Evolutionary conservation across 1,140 invertebrate species (phyloP).

Genomic region (Tetramorium parvispinum): DNA sequence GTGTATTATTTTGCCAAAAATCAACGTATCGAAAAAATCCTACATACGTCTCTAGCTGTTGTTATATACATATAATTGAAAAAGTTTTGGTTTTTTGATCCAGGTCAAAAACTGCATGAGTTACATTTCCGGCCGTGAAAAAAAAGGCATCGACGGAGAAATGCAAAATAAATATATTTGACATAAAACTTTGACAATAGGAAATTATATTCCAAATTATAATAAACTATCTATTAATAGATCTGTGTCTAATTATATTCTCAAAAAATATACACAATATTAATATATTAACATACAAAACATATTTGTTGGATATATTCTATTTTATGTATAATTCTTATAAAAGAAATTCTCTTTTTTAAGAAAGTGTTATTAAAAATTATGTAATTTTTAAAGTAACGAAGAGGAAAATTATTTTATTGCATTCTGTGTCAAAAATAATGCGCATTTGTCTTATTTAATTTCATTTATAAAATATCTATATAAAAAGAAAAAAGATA

Average conservation of each 20-base stretch:
- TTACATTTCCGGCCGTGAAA: too few species aligned
- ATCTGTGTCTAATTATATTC: not conserved
- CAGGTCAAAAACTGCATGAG: too few species aligned
- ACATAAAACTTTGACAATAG: slow-evolving; percentile 34
- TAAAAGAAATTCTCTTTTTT: too few species aligned
- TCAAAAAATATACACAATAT: slow-evolving; percentile 1
- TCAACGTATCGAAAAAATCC: too few species aligned
- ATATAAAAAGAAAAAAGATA: not conserved
- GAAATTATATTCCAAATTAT: slow-evolving; percentile 21
- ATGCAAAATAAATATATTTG: not conserved
- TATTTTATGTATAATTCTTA: too few species aligned
- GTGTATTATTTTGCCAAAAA: too few species aligned
- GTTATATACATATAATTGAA: too few species aligned
- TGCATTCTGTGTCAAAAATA: not conserved
- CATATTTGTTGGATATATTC: too few species aligned
- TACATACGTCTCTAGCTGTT: too few species aligned
- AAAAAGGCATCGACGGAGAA: too few species aligned
- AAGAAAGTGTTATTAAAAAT: too few species aligned
- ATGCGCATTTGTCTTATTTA: not conserved
- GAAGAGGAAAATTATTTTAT: not conserved
- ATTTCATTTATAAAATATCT: slow-evolving; percentile 32
- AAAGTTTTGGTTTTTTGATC: too few species aligned
- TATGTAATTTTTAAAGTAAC: not conserved
- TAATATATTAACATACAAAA: not conserved
- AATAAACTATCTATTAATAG: slow-evolving; percentile 38